Percentiles rank a stretch among this genome's conserved stretches.
Evolutionary conservation across 1,140 invertebrate genomes (phyloP).

Genomic region (Aphaenogaster floridana): DNA sequence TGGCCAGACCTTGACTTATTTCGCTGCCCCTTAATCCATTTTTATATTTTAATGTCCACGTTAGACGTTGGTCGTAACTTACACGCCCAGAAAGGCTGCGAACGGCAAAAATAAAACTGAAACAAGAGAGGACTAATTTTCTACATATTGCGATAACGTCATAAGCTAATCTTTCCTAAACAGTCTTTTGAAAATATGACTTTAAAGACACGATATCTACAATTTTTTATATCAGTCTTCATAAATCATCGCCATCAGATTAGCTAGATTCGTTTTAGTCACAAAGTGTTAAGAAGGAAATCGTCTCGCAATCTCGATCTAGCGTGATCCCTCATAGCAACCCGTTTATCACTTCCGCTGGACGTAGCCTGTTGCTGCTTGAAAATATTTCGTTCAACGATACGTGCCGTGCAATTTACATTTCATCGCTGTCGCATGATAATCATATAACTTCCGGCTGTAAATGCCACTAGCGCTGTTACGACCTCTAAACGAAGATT

Average conservation of each 20-base stretch:
- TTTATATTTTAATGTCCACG: conserved; percentile 14
- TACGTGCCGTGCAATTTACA: conserved; percentile 20
- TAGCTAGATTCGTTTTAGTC: background rate
- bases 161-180: background rate
- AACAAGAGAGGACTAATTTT: background rate
- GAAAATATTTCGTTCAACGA: conserved; percentile 46
- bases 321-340: conserved; percentile 16
- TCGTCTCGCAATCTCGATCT: background rate
- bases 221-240: background rate
- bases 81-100: background rate
- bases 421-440: conserved; percentile 25
- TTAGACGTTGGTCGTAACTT: background rate
- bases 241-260: background rate
- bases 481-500: conserved; percentile 16
- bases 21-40: background rate
- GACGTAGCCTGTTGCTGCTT: conserved; percentile 60
- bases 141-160: background rate
- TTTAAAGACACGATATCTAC: background rate
- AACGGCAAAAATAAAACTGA: background rate
- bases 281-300: background rate
- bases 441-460: conserved; percentile 33
- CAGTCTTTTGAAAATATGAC: background rate
- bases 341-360: background rate
- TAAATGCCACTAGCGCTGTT: conserved; percentile 23
- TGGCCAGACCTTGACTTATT: conserved; percentile 27